phyloP scores from a whole-genome alignment of 2,888 invertebrate genomes.

The Lasioglossum calceatum region DNA sequence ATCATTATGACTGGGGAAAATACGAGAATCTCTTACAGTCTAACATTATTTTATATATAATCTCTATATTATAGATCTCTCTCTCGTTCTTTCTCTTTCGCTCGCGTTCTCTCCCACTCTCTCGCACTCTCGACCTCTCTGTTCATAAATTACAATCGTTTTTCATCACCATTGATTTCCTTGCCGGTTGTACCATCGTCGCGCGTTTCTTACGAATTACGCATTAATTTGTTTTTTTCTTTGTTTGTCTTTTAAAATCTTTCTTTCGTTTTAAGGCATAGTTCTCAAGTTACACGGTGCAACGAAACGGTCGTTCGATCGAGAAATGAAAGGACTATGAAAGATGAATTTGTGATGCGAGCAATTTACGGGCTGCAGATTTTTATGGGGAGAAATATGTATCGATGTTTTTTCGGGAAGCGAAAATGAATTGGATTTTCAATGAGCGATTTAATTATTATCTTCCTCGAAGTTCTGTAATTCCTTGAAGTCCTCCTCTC shows the following conservation, averaged over 20 bases:
- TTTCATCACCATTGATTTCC: constrained; percentile 60
- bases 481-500: neutral
- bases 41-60: constrained; percentile 51
- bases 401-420: neutral
- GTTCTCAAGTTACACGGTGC: constrained; percentile 39
- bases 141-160: constrained; percentile 49
- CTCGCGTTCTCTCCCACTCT: neutral
- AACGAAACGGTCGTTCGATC: constrained; percentile 17
- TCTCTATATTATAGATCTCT: constrained; percentile 31
- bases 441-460: too few species aligned
- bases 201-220: constrained; percentile 51
- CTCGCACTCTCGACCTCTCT: constrained; percentile 9
- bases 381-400: neutral
- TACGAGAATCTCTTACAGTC: constrained; percentile 51
- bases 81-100: constrained; percentile 3
- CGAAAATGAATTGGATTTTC: neutral
- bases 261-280: constrained; percentile 64
- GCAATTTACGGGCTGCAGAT: neutral
- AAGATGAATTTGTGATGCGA: neutral
- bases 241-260: constrained; percentile 26
- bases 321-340: neutral
- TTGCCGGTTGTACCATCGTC: constrained; percentile 58
- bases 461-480: neutral
- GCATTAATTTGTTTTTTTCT: neutral
- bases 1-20: constrained; percentile 35